Percentiles rank a stretch among this genome's conserved stretches.
Conservation (phyloP, 2,797 vertebrate species). For the Moxostoma hubbsi region DNA sequence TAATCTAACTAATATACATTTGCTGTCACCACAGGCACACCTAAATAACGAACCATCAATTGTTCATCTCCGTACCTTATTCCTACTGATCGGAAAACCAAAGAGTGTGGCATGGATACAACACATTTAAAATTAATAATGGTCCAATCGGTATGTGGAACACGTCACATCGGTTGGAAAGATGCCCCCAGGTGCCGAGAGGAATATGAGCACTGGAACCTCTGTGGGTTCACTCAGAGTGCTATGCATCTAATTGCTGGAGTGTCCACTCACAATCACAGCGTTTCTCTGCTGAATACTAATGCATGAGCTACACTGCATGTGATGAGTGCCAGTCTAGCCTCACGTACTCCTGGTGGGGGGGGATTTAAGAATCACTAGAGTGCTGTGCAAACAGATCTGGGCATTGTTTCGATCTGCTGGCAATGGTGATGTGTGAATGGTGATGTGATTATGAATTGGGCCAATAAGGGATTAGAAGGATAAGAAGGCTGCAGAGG, state of each 20-base stretch:
- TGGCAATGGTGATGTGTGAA: no score
- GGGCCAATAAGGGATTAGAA: no score
- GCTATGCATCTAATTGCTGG: conserved; percentile 57
- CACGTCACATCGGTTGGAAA: conserved; percentile 56
- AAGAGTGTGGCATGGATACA: conserved; percentile 44
- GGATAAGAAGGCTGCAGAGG: no score
- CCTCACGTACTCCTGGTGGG: conserved; percentile 5
- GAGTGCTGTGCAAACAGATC: no score
- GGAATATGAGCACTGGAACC: conserved; percentile 57
- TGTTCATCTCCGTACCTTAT: conserved; percentile 34
- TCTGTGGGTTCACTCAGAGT: conserved; percentile 61
- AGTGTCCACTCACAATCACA: conserved; percentile 52
- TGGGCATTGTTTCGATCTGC: no score
- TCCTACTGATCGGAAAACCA: conserved; percentile 40
- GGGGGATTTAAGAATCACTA: no score
- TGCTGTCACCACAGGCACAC: background rate
- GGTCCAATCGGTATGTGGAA: conserved; percentile 53
- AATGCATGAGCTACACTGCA: conserved; percentile 34
- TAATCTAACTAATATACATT: background rate
- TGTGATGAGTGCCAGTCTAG: conserved; percentile 7
- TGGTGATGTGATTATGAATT: no score
- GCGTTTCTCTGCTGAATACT: conserved; percentile 47
- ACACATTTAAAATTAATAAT: conserved; percentile 61
- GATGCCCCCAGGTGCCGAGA: conserved; percentile 57
- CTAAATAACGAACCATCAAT: conserved; percentile 25